A percentile compares a stretch with the other conserved stretches of the same genome.
Conservation (phyloP, 2,113 vertebrate genomes). For the Pollachius pollachius region DNA sequence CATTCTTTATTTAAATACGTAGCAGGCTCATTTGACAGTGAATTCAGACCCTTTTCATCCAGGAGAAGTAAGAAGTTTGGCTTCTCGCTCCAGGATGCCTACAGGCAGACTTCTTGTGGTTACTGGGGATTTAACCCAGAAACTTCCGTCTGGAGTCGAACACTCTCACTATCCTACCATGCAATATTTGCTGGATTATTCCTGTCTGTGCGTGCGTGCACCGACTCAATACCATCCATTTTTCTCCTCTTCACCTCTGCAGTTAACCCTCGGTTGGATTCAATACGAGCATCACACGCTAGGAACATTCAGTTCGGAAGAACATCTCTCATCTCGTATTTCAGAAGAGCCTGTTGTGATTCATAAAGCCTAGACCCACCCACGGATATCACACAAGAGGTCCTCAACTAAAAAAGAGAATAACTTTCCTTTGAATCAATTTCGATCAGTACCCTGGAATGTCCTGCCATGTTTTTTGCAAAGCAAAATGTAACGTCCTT, state of each 20-base stretch:
- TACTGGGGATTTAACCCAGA: no score
- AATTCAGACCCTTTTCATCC: no score
- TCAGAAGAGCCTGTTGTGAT: conserved; percentile 25
- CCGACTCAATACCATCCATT: conserved; percentile 16
- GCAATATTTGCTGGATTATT: no score
- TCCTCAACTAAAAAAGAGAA: conserved; percentile 18
- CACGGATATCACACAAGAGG: conserved; percentile 38
- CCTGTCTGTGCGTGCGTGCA: neutral
- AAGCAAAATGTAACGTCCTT: neutral
- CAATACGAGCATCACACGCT: conserved; percentile 9
- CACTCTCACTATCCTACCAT: no score
- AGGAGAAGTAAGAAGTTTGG: neutral
- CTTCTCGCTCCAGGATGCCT: neutral
- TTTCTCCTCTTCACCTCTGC: conserved; percentile 18
- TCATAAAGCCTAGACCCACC: conserved; percentile 28
- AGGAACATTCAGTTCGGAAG: conserved; percentile 25
- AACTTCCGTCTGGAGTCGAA: no score
- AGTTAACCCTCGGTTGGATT: conserved; percentile 15
- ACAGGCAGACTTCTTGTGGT: neutral
- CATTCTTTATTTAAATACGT: no score
- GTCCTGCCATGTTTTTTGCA: neutral
- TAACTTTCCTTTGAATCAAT: conserved; percentile 12
- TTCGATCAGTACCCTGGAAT: neutral
- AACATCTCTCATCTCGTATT: conserved; percentile 14
- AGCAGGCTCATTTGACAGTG: no score